A percentile compares a stretch with the other conserved stretches of the same genome.
These are phyloP conservation scores for Mythimna pallens DNA, from an alignment of 2,888 invertebrate genomes.

Conservation along the genomic window DNA sequence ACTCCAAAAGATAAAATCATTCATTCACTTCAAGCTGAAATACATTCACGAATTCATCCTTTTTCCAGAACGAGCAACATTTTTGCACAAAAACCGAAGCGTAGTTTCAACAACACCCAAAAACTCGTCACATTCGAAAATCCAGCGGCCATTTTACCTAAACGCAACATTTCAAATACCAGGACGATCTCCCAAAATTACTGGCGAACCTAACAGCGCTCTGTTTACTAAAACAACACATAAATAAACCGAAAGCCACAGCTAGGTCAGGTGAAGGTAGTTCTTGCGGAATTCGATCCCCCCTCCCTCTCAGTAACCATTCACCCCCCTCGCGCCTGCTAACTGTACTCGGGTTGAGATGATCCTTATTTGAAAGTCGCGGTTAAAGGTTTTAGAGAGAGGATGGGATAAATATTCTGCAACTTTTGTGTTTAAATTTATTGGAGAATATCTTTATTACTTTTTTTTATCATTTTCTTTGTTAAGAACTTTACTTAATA, in stretches of 20 bases:
- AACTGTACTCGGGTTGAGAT: slow-evolving; percentile 62
- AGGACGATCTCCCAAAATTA: slow-evolving; percentile 40
- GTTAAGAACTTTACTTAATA: neutral
- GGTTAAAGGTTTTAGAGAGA: slow-evolving; percentile 56
- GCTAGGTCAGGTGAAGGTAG: slow-evolving; percentile 85
- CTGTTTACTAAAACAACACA: slow-evolving; percentile 68
- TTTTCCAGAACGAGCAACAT: too few species aligned
- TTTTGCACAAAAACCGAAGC: neutral
- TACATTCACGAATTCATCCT: too few species aligned
- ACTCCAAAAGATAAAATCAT: neutral
- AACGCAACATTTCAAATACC: slow-evolving; percentile 34
- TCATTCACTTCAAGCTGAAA: neutral
- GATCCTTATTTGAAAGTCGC: slow-evolving; percentile 65
- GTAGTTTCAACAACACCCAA: neutral
- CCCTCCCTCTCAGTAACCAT: slow-evolving; percentile 64
- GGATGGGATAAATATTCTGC: slow-evolving; percentile 51
- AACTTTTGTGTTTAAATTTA: slow-evolving; percentile 42
- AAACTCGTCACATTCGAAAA: slow-evolving; percentile 3
- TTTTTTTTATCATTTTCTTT: neutral
- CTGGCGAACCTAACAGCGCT: slow-evolving; percentile 57
- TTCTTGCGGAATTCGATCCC: slow-evolving; percentile 79
- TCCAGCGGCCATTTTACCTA: slow-evolving; percentile 5
- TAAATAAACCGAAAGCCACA: slow-evolving; percentile 73
- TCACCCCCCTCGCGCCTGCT: slow-evolving; percentile 61
- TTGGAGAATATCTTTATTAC: neutral